These are phyloP conservation scores for Etia nguti DNA, from an alignment of 2,113 vertebrate genomes.

Conservation along the genomic window DNA sequence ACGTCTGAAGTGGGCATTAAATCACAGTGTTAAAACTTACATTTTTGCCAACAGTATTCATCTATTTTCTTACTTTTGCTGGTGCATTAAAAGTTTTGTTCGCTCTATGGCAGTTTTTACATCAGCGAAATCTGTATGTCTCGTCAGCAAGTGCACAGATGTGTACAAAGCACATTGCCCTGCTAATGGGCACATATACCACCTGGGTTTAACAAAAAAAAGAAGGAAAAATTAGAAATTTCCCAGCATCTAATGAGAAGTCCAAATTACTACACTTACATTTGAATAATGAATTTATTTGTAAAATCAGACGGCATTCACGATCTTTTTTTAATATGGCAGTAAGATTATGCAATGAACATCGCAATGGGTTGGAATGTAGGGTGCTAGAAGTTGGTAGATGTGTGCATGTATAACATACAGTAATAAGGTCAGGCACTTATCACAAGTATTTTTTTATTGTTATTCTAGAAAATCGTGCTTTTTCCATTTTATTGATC, in stretches of 20 bases:
- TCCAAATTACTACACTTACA: background rate
- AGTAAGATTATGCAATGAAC: background rate
- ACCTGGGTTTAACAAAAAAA: background rate
- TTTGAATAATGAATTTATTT: background rate
- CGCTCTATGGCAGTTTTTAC: background rate
- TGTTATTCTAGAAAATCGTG: background rate
- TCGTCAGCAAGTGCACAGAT: background rate
- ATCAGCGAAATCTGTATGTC: background rate
- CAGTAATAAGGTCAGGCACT: background rate
- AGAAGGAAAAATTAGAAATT: background rate
- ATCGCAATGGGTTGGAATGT: background rate
- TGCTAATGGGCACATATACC: background rate
- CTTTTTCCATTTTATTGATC: background rate
- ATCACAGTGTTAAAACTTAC: background rate
- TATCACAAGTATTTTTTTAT: background rate
- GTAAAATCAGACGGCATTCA: background rate
- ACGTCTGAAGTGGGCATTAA: background rate
- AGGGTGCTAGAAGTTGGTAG: background rate
- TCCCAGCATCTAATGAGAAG: background rate
- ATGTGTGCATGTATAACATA: background rate
- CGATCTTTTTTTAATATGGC: background rate
- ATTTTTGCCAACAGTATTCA: background rate
- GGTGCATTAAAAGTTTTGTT: background rate
- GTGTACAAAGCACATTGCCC: background rate
- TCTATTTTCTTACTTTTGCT: background rate